Evolutionary conservation across 2,888 invertebrate genomes (phyloP).

Genomic region (Xylophagus ater): DNA sequence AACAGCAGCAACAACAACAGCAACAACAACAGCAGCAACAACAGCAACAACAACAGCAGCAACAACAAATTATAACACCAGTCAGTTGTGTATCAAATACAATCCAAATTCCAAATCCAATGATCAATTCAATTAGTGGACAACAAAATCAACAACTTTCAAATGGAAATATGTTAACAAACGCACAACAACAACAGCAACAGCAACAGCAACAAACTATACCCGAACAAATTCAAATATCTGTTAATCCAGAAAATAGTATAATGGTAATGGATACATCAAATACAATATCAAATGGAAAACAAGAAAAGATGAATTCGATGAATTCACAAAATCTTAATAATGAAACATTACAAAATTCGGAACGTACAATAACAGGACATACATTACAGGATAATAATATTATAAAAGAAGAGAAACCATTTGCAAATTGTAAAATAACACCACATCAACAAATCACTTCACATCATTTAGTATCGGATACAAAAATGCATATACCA

Average conservation of each 20-base stretch:
- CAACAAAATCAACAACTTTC: slow-evolving; percentile 24
- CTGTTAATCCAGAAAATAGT: slow-evolving; percentile 16
- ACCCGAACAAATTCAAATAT: slow-evolving; percentile 20
- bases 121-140: slow-evolving; percentile 24
- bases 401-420: slow-evolving; percentile 16
- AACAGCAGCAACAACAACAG: slow-evolving; percentile 16
- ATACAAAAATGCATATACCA: slow-evolving; percentile 17
- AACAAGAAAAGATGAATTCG: slow-evolving; percentile 13
- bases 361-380: slow-evolving; percentile 1
- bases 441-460: slow-evolving; percentile 13
- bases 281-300: slow-evolving; percentile 7
- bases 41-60: slow-evolving; percentile 15
- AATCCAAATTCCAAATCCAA: slow-evolving; percentile 26
- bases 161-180: slow-evolving; percentile 25
- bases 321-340: slow-evolving; percentile 24
- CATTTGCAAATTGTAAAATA: slow-evolving; percentile 15
- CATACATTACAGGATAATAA: slow-evolving; percentile 4
- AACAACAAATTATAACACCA: slow-evolving; percentile 12
- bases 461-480: slow-evolving; percentile 12
- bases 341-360: slow-evolving; percentile 21
- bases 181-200: slow-evolving; percentile 14
- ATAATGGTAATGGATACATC: slow-evolving; percentile 17
- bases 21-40: slow-evolving; percentile 15
- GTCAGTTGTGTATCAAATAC: slow-evolving; percentile 19
- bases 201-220: slow-evolving; percentile 16